Evolutionary conservation across 1,140 invertebrate species (phyloP).

Genomic region (Aphelinus atriplicis): DNA sequence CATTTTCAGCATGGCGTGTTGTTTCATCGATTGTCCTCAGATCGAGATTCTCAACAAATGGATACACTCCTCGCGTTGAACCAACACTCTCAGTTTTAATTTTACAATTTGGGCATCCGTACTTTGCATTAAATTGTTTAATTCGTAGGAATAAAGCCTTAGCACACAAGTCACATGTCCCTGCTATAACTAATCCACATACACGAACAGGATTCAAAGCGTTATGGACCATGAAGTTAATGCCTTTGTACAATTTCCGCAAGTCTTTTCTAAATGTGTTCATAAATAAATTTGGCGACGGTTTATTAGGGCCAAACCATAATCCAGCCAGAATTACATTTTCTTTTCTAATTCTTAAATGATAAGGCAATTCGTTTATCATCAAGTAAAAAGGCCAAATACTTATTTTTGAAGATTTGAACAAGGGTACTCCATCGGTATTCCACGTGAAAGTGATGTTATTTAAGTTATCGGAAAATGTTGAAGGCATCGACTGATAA

Average conservation of each 20-base stretch:
- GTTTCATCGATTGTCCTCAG: slow-evolving; percentile 38
- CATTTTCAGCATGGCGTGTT: slow-evolving; percentile 21
- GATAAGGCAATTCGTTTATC: background rate
- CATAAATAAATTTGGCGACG: background rate
- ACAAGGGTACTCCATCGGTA: background rate
- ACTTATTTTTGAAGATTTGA: background rate
- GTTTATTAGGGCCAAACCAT: slow-evolving; percentile 3
- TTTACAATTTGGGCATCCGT: slow-evolving; percentile 34
- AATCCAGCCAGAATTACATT: background rate
- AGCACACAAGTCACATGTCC: slow-evolving; percentile 7
- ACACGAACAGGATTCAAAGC: background rate
- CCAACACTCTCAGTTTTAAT: background rate
- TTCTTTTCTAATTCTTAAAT: slow-evolving; percentile 10
- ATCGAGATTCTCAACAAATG: slow-evolving; percentile 10
- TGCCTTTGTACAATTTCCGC: background rate
- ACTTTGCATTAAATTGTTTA: slow-evolving; percentile 28
- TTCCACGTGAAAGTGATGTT: slow-evolving; percentile 14
- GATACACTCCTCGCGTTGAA: slow-evolving; percentile 14
- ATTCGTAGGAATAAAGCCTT: slow-evolving; percentile 34
- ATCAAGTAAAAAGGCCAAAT: slow-evolving; percentile 5
- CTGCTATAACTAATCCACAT: background rate
- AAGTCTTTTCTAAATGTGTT: background rate
- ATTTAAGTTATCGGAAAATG: background rate
- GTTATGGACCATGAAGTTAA: background rate
- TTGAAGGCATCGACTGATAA: background rate